Evolutionary conservation across 1,140 invertebrate genomes (phyloP).

Genomic region (Asobara japonica): DNA sequence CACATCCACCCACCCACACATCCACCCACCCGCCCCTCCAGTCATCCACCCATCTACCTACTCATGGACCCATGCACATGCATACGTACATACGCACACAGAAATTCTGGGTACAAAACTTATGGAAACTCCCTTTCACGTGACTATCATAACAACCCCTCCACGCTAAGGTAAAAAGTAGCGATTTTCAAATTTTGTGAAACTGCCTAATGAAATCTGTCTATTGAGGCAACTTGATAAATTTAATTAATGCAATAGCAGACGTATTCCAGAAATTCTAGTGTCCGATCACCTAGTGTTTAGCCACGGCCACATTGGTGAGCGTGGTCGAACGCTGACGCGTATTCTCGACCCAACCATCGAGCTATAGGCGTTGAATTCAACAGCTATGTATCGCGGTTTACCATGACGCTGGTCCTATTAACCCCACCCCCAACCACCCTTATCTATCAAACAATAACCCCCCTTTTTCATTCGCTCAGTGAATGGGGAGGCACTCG

Average conservation of each 20-base stretch:
- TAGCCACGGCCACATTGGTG: neutral
- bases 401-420: neutral
- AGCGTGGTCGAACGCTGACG: neutral
- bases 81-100: too few relatives aligned
- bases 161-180: too few relatives aligned
- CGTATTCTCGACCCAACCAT: neutral
- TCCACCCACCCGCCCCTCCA: too few relatives aligned
- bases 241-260: neutral
- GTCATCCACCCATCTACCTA: too few relatives aligned
- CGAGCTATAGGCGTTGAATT: neutral
- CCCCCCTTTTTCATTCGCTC: neutral
- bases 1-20: too few relatives aligned
- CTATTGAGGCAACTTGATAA: too few relatives aligned
- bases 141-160: too few relatives aligned
- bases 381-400: neutral
- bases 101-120: too few relatives aligned
- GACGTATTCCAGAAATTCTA: neutral
- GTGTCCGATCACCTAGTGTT: neutral
- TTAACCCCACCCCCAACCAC: neutral
- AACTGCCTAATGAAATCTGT: too few relatives aligned
- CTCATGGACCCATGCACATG: too few relatives aligned
- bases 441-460: slow-evolving; percentile 1
- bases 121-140: too few relatives aligned
- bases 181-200: too few relatives aligned
- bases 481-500: neutral